phyloP scores from a whole-genome alignment of 2,113 vertebrate genomes.

The Miniopterus natalensis region DNA sequence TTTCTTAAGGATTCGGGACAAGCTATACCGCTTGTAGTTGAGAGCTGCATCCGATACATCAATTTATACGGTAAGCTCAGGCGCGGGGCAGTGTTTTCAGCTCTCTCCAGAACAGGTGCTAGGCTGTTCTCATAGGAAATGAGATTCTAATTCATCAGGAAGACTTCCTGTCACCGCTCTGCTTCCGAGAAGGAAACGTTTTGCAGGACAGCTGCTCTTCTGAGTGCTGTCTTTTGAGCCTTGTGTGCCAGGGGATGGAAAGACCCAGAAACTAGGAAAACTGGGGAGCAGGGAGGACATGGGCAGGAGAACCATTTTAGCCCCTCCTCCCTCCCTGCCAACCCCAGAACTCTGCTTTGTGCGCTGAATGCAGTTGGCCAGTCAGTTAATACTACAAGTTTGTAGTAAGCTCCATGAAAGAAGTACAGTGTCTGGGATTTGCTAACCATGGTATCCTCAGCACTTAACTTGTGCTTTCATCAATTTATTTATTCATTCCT shows the following conservation, averaged over 20 bases:
- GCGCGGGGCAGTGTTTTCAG: not conserved
- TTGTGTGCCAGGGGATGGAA: not conserved
- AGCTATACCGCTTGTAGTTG: constrained; percentile 97
- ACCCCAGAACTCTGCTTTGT: not conserved
- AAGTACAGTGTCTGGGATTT: not conserved
- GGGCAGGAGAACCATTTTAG: not conserved
- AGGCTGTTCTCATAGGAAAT: not conserved
- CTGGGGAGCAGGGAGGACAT: rapidly evolving
- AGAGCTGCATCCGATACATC: constrained; percentile 98
- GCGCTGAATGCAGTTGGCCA: not conserved
- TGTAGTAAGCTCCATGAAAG: not conserved
- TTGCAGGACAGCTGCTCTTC: not conserved
- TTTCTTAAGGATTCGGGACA: constrained; percentile 94
- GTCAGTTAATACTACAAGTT: not conserved
- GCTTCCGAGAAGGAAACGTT: not conserved
- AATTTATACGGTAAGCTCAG: constrained; percentile 95
- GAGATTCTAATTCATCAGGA: not conserved
- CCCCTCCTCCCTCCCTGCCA: not conserved
- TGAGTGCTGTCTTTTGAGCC: not conserved
- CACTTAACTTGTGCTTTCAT: not conserved
- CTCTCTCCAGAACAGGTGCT: not conserved
- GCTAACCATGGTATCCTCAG: not conserved
- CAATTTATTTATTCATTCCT: not conserved
- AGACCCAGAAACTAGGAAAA: not conserved
- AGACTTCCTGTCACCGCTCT: not conserved